Evolutionary conservation across 2,888 invertebrate genomes (phyloP).

Genomic region (Scelioninae gen. 2): DNA sequence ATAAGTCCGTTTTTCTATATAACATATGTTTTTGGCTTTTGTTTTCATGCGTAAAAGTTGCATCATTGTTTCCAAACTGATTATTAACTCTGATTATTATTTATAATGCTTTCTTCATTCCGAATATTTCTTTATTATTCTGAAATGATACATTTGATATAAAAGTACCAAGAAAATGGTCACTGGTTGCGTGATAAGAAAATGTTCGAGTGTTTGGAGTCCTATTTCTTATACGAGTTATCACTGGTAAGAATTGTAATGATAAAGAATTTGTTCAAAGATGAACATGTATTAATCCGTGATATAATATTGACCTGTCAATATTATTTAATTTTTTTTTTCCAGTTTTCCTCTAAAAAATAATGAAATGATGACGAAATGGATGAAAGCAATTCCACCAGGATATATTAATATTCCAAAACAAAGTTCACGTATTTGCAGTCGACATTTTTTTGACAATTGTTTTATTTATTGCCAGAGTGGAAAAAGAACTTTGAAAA

Average conservation of each 20-base stretch:
- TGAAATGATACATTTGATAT: neutral
- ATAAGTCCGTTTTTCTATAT: too few species aligned
- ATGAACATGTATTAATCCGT: too few species aligned
- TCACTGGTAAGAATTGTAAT: constrained; percentile 58
- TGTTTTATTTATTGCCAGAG: constrained; percentile 46
- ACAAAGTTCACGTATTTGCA: constrained; percentile 56
- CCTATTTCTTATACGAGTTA: constrained; percentile 56
- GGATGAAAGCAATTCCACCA: constrained; percentile 53
- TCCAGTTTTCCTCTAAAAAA: constrained; percentile 55
- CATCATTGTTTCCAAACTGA: too few species aligned
- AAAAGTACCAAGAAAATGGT: constrained; percentile 41
- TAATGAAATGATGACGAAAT: constrained; percentile 38
- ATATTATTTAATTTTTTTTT: constrained; percentile 6
- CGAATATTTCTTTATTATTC: too few species aligned
- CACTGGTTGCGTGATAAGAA: constrained; percentile 52
- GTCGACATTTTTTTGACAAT: constrained; percentile 41
- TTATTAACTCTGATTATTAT: too few species aligned
- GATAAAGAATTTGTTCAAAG: constrained; percentile 6
- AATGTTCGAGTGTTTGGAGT: constrained; percentile 57
- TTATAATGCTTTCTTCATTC: too few species aligned
- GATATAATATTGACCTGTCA: too few species aligned
- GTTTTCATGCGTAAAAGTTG: too few species aligned
- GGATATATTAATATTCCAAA: constrained; percentile 49
- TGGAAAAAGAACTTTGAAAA: constrained; percentile 48
- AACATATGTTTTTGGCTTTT: too few species aligned